Base-by-base conservation (phyloP, 1,140 invertebrate genomes). In the Drosophila simulans region DNA sequence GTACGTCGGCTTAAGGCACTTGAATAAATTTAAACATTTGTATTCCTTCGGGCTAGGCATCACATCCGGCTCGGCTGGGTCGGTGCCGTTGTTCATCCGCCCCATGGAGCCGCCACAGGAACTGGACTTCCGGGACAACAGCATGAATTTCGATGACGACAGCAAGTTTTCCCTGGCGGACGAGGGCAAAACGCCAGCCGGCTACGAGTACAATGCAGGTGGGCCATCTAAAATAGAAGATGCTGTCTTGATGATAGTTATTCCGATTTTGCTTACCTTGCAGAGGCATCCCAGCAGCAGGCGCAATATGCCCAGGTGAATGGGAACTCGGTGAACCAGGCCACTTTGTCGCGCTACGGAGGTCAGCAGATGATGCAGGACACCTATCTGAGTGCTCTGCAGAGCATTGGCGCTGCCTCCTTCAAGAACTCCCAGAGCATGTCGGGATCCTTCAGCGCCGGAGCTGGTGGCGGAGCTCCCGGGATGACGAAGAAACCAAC, bases 101-200 rank as follows among this genome's bases (percentile, higher is more conserved):
- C 91, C 91, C 31, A 80, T 90, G 69, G 90, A 91, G 0, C 66
- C 86, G 37, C 90, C 90, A 13, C 90, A 95, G 73, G 95, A 95
- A 72, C 94, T 95, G 77, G 95, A 96, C 66, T 96, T 96, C 52
- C 76, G 91, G 68, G 91, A 92, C 54, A 91, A 92, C 45, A 73
- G 72, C 43, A 15, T 78, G 12, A 91, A 86, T 58, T 89, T 89
- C 48, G 93, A 94, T 59, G 93, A 93, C 3, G 93, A 93, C 7
- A 93, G 93, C 49, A 93, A 91, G 12, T 83, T 85, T 13, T 66
- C 59, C 17, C 20, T 93, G 88, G 93, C 92, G 0, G 93, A 94
- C 46, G 93, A 93, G 52, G 92, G 89, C 11, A 92, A 90, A 40
- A 90, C 92, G 3, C 93, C 92, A 12, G 88, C 91, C 17, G 83